Evolutionary conservation across 1,140 invertebrate species (phyloP).

Genomic region (Schlechtendalia chinensis): DNA sequence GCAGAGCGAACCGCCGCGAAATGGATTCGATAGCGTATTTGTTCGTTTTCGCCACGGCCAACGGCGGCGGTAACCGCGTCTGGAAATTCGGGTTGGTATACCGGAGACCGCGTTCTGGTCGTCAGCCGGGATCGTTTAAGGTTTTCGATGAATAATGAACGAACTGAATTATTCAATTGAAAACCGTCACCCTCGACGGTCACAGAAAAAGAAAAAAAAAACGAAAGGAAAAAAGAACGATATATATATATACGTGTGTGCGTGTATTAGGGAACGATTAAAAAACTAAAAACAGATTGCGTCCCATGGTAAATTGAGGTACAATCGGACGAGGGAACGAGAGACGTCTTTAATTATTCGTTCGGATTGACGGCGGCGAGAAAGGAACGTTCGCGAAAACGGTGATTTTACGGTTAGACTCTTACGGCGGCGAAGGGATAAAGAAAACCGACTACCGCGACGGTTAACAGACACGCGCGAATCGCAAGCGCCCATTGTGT

Average conservation of each 20-base stretch:
- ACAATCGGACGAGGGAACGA: not conserved
- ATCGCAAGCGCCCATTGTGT: not conserved
- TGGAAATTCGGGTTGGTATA: no score
- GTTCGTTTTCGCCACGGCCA: no score
- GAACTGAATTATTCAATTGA: constrained; percentile 46
- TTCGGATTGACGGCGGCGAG: not conserved
- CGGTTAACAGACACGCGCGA: not conserved
- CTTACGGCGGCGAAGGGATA: no score
- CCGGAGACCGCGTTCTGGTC: not conserved
- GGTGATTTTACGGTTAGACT: no score
- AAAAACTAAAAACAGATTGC: not conserved
- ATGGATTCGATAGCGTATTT: no score
- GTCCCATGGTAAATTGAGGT: no score
- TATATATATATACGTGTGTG: not conserved
- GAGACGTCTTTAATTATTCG: constrained; percentile 6
- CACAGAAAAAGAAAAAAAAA: not conserved
- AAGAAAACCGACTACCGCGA: not conserved
- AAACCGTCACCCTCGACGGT: constrained; percentile 36
- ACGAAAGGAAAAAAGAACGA: not conserved
- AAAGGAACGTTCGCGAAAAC: no score
- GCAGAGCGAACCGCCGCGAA: no score
- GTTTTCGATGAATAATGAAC: constrained; percentile 46
- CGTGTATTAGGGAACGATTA: no score
- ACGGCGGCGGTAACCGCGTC: no score
- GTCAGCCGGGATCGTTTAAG: not conserved